Conservation (phyloP, 2,888 invertebrate species). For the Drosophila testacea region DNA sequence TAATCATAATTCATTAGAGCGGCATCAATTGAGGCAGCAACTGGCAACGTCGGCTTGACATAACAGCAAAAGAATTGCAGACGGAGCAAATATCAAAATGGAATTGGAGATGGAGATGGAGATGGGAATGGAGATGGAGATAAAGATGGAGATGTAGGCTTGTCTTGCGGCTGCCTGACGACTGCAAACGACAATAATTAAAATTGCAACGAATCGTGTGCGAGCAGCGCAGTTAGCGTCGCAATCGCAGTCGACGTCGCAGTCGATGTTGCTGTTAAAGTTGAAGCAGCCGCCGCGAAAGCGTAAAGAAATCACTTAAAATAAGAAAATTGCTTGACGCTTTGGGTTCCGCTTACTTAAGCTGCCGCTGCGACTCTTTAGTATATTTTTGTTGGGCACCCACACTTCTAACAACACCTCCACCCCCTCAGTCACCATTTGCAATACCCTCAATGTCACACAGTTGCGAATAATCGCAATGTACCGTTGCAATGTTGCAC, state of each 20-base stretch:
- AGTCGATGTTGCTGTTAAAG: conserved; percentile 18
- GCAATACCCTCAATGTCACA: conserved; percentile 19
- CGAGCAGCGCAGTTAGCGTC: conserved; percentile 1
- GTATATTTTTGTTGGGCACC: conserved; percentile 15
- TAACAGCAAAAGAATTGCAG: conserved; percentile 68
- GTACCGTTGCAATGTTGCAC: conserved; percentile 36
- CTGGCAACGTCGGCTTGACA: conserved; percentile 47
- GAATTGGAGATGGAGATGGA: conserved; percentile 3
- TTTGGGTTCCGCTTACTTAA: conserved; percentile 62
- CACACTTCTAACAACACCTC: neutral
- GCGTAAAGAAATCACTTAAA: conserved; percentile 77
- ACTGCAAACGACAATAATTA: conserved; percentile 72
- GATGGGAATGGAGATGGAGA: conserved; percentile 23
- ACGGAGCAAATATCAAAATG: conserved; percentile 28
- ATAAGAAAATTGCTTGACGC: conserved; percentile 62
- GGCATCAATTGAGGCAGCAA: conserved; percentile 62
- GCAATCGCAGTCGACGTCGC: neutral
- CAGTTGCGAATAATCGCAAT: conserved; percentile 45
- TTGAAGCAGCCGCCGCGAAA: conserved; percentile 60
- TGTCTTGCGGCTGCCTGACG: conserved; percentile 8
- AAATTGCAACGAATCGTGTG: conserved; percentile 70
- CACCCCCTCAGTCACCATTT: neutral
- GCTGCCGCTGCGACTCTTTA: conserved; percentile 15
- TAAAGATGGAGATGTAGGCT: conserved; percentile 32
- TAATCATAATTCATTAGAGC: conserved; percentile 75